Evolutionary conservation across 2,797 vertebrate species (phyloP), one percentile per base, ranked within the genome.

Genomic region (Notolepis coatsorum): DNA sequence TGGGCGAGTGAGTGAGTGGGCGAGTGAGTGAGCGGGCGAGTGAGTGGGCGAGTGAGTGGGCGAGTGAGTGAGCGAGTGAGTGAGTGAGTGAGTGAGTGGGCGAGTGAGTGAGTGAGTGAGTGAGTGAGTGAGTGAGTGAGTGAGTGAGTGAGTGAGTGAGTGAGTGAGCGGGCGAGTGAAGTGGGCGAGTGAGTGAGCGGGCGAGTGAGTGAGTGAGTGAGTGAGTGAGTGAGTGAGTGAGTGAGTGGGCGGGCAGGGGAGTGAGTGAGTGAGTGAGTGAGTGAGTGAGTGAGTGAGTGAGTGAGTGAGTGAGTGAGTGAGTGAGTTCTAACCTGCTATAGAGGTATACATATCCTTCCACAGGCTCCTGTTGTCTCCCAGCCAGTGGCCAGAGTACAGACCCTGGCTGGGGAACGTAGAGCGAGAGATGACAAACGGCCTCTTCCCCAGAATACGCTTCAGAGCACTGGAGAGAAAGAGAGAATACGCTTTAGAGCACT

Each of bases 321-420:
- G 17, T n/a, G 21, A 13, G 31, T 31, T 27, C 82, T 23, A 28
- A 96, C 95, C 96, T 86, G 95, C 78, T 63, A 96, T 94, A 4
- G 95, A 97, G 20, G 90, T 90, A 57, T 82, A 85, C 73, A 97
- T 80, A 69, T 97, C 95, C 74, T 93, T 95, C 96, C 95, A 97
- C 43, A 88, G 88, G 71, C 95, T 96, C 50, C 75, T 77, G 86
- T 96, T 96, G 86, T 96, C 95, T 1, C 95, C 95, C 46, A 96
- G 86, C 96, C 95, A 97, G 87, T 97, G 96, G 2, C 96, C 95
- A 0, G 96, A 96, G 73, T 95, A 96, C 28, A 35, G 77, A 5
- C 95, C 95, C 79, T 96, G 96, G 84, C 95, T 93, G 21, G 96
- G 94, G 87, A 96, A 96, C 37, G 94, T 94, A 74, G 96, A 97